These are phyloP conservation scores for Athetis lepigone DNA, from an alignment of 2,888 invertebrate species.

Conservation along the genomic window DNA sequence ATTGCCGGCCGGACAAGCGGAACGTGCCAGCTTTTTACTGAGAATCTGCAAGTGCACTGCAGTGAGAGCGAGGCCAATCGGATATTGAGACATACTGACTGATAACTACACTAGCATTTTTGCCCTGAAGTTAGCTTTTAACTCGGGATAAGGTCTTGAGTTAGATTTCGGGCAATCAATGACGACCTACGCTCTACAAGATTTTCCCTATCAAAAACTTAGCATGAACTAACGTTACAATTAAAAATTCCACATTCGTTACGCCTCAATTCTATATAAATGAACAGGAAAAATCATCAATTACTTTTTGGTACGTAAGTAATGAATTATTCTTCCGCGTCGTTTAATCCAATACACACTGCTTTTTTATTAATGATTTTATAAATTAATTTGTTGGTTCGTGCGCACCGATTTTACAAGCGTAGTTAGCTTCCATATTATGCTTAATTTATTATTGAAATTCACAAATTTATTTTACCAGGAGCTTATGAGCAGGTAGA, in stretches of 20 bases:
- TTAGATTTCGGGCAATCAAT: background rate
- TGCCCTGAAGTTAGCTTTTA: background rate
- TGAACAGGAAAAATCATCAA: constrained; percentile 24
- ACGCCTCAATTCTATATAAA: constrained; percentile 31
- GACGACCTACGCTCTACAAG: background rate
- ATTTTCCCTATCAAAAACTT: background rate
- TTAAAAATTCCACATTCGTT: constrained; percentile 15
- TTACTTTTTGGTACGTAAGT: constrained; percentile 14
- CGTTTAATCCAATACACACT: constrained; percentile 17
- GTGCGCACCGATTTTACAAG: constrained; percentile 24
- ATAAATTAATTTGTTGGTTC: constrained; percentile 5
- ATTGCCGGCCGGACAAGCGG: constrained; percentile 39
- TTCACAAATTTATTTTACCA: background rate
- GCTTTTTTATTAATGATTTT: constrained; percentile 13
- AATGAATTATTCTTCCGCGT: constrained; percentile 39
- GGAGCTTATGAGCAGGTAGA: constrained; percentile 14
- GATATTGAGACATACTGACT: constrained; percentile 9
- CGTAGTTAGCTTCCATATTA: background rate
- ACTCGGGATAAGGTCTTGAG: background rate
- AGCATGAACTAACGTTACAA: constrained; percentile 6
- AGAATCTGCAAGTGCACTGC: constrained; percentile 32
- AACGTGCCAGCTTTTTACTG: constrained; percentile 48
- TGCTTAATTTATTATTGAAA: constrained; percentile 27
- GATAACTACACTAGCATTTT: background rate
- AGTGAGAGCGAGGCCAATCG: constrained; percentile 54